Evolutionary conservation across 2,888 invertebrate species (phyloP), one percentile per base, ranked within the genome.

Genomic region (Trypoxylon attenuatum): DNA sequence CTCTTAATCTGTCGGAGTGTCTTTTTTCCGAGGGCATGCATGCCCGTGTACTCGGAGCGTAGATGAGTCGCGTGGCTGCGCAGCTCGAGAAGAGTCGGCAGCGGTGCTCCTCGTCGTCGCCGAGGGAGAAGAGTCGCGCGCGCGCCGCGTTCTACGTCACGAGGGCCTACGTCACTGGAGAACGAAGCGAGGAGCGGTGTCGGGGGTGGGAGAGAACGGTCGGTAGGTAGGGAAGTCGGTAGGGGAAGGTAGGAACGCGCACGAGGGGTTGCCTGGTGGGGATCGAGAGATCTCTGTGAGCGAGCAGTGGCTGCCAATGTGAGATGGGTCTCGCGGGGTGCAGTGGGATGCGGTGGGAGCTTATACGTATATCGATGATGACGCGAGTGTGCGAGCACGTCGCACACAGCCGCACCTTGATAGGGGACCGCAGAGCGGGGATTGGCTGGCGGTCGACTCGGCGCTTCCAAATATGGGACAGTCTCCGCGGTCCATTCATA

Each of bases 381-480:
- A 51, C 8, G 16, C 29, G 47, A 19, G 21, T 43, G 39, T 45
- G 33, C 43, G 41, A 50, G 53, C 39, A 41, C 3, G 56, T 10
- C 66, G 41, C 57, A 73, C 43, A 65, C 58, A 58, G 19, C 15
- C 46, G 53, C 60, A 67, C 53, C 56, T 69, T 68, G 76, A 73
- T 65, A 68, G 60, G 66, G 63, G 53, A 61, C 68, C 69, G 69
- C 71, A 79, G 81, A 82, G 82, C 86, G 85, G 86, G 87, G 84
- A 90, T 90, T 90, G 90, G 90, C 87, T 87, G 85, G 82, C 84
- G 78, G 86, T 65, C 84, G 87, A 87, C 87, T 88, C 87, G 88
- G 88, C 91, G 91, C 92, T 92, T 92, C 93, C 93, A 93, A 93
- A 93, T 93, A 93, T 93, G 93, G 93, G 92, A 92, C 93, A 92